Base-by-base conservation (phyloP, 64 coral and sea anemone genomes). In the Orbicella faveolata region DNA sequence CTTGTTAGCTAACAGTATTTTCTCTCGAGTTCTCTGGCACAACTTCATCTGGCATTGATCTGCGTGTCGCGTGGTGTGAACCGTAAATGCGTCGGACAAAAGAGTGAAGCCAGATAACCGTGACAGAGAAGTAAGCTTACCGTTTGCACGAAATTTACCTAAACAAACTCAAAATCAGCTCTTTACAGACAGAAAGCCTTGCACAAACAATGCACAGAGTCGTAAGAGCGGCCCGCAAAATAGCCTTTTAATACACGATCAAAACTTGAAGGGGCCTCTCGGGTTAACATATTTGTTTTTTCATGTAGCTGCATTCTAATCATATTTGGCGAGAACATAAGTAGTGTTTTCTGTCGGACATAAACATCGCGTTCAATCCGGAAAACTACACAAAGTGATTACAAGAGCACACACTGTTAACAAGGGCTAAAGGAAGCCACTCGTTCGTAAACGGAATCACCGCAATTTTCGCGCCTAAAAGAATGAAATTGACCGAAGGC, bases 261-360 rank as follows among this genome's bases (percentile, higher is more conserved):
- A 20, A 52, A 7, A 52, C 68, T 52, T 35, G 61, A 44, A 70
- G 39, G 65, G 36, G 23, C 20, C 65, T 51, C 34, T 73, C 37
- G 36, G 82, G 82, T 73, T 85, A 52, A 85, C 82, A 85, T 85
- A 85, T 85, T 85, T 85, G 82, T 85, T 85, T 85, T 85, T 72
- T 63, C 82, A 52, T 85, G 82, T 85, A 70, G 82, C 44, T 72
- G 82, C 82, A 85, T 85, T 85, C 82, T 85, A 85, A 73, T 85
- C 82, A 85, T 85, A 83, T 83, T 83, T 83, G 80, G 35, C 63
- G 6, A 48, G 41, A 72, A 52, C 82, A 85, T 73, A 85, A 85
- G 82, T 72, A 85, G 82, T 66, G 82, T 85, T 36, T 66, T 52
- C 82, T 68, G 63, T 36, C 64, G 64, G 82, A n/a, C 11, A 66